Conservation (phyloP, 1,140 invertebrate species). For the Ooceraea biroi region DNA sequence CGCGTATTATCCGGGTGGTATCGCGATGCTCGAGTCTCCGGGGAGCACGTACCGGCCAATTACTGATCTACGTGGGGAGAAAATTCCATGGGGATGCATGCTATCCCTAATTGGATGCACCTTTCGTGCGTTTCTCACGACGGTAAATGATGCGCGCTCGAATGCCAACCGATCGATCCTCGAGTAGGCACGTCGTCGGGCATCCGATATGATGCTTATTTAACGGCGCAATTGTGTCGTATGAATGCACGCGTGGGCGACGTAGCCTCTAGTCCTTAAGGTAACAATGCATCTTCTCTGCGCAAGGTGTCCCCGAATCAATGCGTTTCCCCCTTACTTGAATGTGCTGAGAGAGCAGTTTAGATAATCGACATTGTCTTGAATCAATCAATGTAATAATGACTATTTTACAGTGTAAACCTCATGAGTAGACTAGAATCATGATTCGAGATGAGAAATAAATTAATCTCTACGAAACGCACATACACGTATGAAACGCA, state of each 20-base stretch:
- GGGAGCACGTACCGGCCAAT: not conserved
- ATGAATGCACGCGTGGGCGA: slow-evolving; percentile 9
- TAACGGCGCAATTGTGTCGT: not conserved
- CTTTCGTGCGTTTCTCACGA: slow-evolving; percentile 49
- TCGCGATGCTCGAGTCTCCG: not conserved
- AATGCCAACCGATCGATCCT: slow-evolving; percentile 4
- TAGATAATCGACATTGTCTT: not conserved
- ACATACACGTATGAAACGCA: not conserved
- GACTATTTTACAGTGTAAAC: slow-evolving; percentile 23
- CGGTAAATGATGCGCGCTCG: slow-evolving; percentile 37
- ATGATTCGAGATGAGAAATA: slow-evolving; percentile 1
- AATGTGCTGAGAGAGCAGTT: not conserved
- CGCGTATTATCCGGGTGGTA: slow-evolving; percentile 1
- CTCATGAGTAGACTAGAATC: no score
- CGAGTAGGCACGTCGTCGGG: not conserved
- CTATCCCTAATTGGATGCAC: slow-evolving; percentile 53
- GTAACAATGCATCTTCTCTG: not conserved
- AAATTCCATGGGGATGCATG: slow-evolving; percentile 2
- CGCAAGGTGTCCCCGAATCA: not conserved
- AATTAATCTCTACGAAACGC: slow-evolving; percentile 44
- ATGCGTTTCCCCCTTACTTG: not conserved
- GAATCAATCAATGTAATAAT: slow-evolving; percentile 30
- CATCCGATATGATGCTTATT: slow-evolving; percentile 19
- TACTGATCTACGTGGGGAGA: slow-evolving; percentile 20
- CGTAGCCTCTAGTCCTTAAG: not conserved